Percentiles rank a stretch among this genome's conserved stretches.
Evolutionary conservation across 2,797 vertebrate species (phyloP).

Genomic region (Spatula versicolor): DNA sequence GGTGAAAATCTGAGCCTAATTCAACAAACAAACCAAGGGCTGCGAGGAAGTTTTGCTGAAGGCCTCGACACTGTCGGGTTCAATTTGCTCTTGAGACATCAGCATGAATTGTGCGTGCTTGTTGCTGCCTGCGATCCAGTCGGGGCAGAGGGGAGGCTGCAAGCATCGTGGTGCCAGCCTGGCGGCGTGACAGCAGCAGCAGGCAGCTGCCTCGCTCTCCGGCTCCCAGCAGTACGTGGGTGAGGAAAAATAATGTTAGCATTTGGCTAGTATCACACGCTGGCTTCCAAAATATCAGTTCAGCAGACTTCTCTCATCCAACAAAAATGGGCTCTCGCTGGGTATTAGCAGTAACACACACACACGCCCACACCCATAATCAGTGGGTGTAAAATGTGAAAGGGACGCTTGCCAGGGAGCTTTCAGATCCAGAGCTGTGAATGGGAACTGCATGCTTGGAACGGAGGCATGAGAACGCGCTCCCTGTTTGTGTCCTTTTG

Average conservation of each 20-base stretch:
- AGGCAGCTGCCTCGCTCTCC: conserved; percentile 20
- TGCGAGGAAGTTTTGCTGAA: background rate
- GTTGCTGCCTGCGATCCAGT: conserved; percentile 29
- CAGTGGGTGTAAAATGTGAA: conserved; percentile 49
- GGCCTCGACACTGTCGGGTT: background rate
- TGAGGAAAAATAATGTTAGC: conserved; percentile 43
- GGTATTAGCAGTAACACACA: background rate
- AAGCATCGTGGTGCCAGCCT: background rate
- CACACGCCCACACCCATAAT: conserved; percentile 6
- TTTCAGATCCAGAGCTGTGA: conserved; percentile 47
- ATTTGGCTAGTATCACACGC: background rate
- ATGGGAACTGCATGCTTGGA: conserved; percentile 50
- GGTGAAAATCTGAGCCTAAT: background rate
- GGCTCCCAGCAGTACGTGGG: conserved; percentile 17
- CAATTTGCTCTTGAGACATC: conserved; percentile 20
- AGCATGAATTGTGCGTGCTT: background rate
- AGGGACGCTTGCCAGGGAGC: conserved; percentile 39
- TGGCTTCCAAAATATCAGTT: conserved; percentile 42
- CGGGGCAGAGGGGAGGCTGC: background rate
- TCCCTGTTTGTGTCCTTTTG: conserved; percentile 52
- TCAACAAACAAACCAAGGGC: background rate
- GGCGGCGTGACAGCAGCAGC: background rate
- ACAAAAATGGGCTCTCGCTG: conserved; percentile 28
- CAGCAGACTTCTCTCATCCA: conserved; percentile 22
- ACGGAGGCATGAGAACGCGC: conserved; percentile 29